phyloP scores from a whole-genome alignment of 2,113 vertebrate species.

The Myiozetetes cayanensis region DNA sequence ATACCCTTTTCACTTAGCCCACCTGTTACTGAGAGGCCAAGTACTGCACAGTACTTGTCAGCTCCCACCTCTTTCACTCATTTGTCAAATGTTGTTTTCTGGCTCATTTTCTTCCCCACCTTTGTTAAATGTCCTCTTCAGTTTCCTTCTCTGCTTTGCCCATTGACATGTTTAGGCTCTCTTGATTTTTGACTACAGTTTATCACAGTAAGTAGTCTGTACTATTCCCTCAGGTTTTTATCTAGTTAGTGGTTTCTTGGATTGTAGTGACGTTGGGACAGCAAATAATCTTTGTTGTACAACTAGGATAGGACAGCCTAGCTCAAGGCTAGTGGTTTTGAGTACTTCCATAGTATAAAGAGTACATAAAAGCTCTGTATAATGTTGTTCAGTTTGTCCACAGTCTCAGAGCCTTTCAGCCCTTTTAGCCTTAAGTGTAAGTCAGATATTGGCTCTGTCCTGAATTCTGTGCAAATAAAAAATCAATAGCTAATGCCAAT shows the following conservation, averaged over 20 bases:
- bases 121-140: neutral
- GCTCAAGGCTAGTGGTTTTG: neutral
- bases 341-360: neutral
- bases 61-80: neutral
- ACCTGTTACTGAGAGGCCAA: neutral
- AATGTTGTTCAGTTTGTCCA: neutral
- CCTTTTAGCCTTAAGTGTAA: neutral
- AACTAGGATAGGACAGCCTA: neutral
- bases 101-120: neutral
- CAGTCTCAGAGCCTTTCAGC: neutral
- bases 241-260: neutral
- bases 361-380: neutral
- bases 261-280: no score
- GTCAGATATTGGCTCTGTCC: neutral
- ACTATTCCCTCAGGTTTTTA: neutral
- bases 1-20: neutral
- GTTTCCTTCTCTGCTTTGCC: neutral
- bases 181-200: neutral
- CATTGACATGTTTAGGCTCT: neutral
- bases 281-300: neutral
- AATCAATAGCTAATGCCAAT: neutral
- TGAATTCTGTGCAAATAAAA: neutral
- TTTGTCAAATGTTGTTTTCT: neutral
- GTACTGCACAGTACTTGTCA: neutral
- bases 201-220: neutral